phyloP scores from a whole-genome alignment of 2,888 invertebrate genomes.

The Branchellion lobata region DNA sequence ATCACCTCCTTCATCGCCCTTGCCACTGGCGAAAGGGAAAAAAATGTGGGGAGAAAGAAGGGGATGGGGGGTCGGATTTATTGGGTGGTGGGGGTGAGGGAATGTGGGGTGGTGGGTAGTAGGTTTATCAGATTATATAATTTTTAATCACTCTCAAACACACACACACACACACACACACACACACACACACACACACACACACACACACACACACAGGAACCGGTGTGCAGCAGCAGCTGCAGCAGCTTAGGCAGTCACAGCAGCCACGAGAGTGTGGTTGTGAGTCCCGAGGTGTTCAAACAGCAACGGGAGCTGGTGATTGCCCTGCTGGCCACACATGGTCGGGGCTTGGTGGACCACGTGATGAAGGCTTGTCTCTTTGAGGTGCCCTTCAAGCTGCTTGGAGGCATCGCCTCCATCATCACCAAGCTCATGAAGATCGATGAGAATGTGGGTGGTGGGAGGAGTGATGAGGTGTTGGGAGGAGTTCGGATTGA shows the following conservation, averaged over 20 bases:
- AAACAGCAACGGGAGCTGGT: slow-evolving; percentile 21
- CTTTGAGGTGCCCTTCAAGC: slow-evolving; percentile 26
- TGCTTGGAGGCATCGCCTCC: slow-evolving; percentile 12
- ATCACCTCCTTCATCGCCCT: slow-evolving; percentile 75
- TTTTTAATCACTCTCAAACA: too few relatives aligned
- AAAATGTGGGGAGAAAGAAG: neutral
- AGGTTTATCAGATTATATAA: too few relatives aligned
- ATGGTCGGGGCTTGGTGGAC: slow-evolving; percentile 12
- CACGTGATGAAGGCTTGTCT: slow-evolving; percentile 34
- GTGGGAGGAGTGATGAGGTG: too few relatives aligned
- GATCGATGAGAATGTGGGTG: slow-evolving; percentile 18
- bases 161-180: neutral
- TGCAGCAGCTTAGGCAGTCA: slow-evolving; percentile 17
- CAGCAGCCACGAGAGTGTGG: neutral
- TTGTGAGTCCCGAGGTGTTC: neutral
- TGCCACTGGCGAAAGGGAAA: slow-evolving; percentile 49
- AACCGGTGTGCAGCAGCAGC: slow-evolving; percentile 10
- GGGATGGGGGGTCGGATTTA: too few relatives aligned
- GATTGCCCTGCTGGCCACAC: slow-evolving; percentile 8
- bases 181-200: slow-evolving; percentile 20
- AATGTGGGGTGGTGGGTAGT: too few relatives aligned
- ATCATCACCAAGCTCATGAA: slow-evolving; percentile 33
- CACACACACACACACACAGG: neutral
- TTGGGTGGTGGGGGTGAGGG: too few relatives aligned
- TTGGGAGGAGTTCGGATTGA: too few relatives aligned